Conservation (phyloP, 2,888 invertebrate species). For the Trachelus stipa region DNA sequence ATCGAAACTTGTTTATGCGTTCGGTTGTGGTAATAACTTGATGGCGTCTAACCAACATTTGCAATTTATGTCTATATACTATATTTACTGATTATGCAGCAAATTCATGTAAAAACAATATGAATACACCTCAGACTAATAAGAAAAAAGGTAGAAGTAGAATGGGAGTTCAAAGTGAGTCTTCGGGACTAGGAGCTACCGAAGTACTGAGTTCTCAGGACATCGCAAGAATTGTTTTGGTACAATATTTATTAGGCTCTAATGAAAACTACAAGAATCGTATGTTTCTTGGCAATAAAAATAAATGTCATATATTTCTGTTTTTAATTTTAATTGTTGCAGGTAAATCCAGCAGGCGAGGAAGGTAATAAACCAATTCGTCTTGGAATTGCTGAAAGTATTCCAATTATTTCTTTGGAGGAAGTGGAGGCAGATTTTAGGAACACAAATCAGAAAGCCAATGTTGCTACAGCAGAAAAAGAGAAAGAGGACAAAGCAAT, state of each 20-base stretch:
- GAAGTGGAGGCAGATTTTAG: conserved; percentile 67
- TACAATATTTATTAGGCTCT: conserved; percentile 30
- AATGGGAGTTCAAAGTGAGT: conserved; percentile 50
- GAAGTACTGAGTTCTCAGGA: conserved; percentile 56
- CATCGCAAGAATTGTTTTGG: conserved; percentile 59
- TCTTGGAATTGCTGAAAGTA: conserved; percentile 72
- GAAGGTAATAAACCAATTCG: conserved; percentile 64
- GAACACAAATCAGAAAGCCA: conserved; percentile 42
- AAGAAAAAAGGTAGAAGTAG: conserved; percentile 61
- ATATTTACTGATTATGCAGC: too few relatives aligned
- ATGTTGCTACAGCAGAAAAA: conserved; percentile 47
- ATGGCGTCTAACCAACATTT: neutral
- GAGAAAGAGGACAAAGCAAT: conserved; percentile 61
- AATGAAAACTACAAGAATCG: neutral
- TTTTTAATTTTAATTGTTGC: neutral
- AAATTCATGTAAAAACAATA: conserved; percentile 22
- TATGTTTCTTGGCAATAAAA: neutral
- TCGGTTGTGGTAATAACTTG: too few relatives aligned
- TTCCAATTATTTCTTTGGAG: conserved; percentile 78
- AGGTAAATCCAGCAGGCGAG: conserved; percentile 56
- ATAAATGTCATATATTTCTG: neutral
- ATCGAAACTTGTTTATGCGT: too few relatives aligned
- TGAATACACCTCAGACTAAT: conserved; percentile 59
- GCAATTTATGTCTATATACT: neutral
- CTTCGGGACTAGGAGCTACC: conserved; percentile 38